phyloP scores from a whole-genome alignment of 1,140 invertebrate species.

The Anastatus disparis region DNA sequence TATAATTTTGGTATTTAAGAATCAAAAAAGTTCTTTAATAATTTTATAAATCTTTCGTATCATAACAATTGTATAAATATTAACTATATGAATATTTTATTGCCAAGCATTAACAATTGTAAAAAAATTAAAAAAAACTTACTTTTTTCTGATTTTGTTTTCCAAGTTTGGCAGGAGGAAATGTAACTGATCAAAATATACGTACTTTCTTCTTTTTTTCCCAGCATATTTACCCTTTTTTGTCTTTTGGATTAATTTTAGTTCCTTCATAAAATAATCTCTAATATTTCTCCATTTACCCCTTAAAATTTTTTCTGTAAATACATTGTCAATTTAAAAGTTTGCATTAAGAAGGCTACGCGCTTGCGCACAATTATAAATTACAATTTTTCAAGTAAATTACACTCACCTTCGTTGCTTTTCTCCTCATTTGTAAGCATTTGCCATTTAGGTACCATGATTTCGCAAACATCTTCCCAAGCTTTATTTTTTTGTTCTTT shows the following conservation, averaged over 20 bases:
- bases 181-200: slow-evolving; percentile 57
- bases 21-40: no score
- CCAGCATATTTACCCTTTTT: slow-evolving; percentile 40
- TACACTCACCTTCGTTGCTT: slow-evolving; percentile 59
- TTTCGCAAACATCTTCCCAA: slow-evolving; percentile 60
- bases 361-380: no score
- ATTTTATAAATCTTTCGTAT: no score
- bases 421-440: slow-evolving; percentile 55
- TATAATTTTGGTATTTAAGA: no score
- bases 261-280: slow-evolving; percentile 62
- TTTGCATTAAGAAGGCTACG: no score
- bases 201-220: slow-evolving; percentile 50
- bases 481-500: slow-evolving; percentile 58
- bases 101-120: no score
- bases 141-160: background rate
- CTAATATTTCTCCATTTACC: slow-evolving; percentile 62
- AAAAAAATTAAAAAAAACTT: no score
- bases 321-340: background rate
- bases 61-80: no score
- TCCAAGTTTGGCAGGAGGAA: slow-evolving; percentile 59
- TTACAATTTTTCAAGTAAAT: no score
- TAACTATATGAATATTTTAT: no score
- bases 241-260: slow-evolving; percentile 52
- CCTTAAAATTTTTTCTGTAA: slow-evolving; percentile 56
- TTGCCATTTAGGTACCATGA: slow-evolving; percentile 59